Evolutionary conservation across 2,113 vertebrate genomes (phyloP).

Genomic region (human (Homo sapiens)): DNA sequence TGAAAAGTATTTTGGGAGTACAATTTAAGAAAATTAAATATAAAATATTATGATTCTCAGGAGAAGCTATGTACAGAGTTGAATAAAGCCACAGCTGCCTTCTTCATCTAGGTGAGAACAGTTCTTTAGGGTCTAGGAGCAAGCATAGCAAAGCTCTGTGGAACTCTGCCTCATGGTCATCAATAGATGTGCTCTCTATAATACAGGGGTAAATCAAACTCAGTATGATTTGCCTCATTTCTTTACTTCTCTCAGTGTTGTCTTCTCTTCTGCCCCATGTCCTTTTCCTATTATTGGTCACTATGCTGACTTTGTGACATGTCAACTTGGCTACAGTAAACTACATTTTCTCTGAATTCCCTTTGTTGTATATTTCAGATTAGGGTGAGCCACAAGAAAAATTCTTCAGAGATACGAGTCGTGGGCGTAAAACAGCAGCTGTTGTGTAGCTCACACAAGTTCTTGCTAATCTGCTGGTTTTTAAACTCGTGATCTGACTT

Average conservation of each 20-base stretch:
- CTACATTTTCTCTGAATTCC: not conserved
- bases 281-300: not conserved
- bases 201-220: not conserved
- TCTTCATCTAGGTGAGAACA: not conserved
- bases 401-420: not conserved
- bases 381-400: not conserved
- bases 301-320: not conserved
- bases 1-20: not conserved
- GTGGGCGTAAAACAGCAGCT: not conserved
- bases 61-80: not conserved
- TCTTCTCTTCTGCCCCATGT: not conserved
- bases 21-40: constrained; percentile 37
- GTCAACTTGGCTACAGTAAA: not conserved
- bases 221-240: not conserved
- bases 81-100: not conserved
- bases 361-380: not conserved
- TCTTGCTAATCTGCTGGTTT: not conserved
- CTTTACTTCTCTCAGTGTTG: not conserved
- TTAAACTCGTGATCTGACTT: not conserved
- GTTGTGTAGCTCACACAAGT: not conserved
- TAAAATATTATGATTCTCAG: not conserved
- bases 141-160: not conserved
- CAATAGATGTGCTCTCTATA: not conserved
- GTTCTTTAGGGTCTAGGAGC: not conserved
- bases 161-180: not conserved